Percentiles rank a stretch among this genome's conserved stretches.
phyloP scores from a whole-genome alignment of 2,113 vertebrate genomes.

The Datnioides undecimradiatus region DNA sequence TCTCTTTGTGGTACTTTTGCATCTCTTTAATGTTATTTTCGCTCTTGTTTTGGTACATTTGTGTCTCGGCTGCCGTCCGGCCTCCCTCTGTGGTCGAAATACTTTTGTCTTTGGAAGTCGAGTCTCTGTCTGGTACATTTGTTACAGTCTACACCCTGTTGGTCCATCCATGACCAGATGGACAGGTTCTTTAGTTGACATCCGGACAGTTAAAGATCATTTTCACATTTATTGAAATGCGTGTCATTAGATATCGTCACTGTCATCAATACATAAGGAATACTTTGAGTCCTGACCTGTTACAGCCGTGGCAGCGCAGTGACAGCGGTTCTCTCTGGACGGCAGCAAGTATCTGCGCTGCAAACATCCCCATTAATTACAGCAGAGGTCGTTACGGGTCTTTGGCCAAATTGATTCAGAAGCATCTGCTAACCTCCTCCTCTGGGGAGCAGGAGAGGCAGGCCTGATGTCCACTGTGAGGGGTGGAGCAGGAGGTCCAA shows the following conservation, averaged over 20 bases:
- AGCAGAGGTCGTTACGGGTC: conserved; percentile 58
- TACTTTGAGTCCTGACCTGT: conserved; percentile 3
- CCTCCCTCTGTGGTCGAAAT: too few species aligned
- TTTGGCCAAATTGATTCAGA: conserved; percentile 72
- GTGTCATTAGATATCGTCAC: background rate
- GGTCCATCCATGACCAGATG: too few species aligned
- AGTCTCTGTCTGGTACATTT: too few species aligned
- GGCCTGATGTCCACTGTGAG: conserved; percentile 9
- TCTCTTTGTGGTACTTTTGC: too few species aligned
- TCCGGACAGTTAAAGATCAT: background rate
- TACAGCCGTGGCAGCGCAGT: background rate
- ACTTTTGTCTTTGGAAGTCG: too few species aligned
- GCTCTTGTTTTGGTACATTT: too few species aligned
- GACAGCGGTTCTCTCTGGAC: background rate
- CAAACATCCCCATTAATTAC: conserved; percentile 55
- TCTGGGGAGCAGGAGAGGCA: conserved; percentile 27
- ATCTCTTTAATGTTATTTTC: too few species aligned
- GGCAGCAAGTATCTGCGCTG: conserved; percentile 22
- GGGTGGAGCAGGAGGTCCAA: conserved; percentile 30
- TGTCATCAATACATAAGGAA: background rate
- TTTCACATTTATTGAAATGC: background rate
- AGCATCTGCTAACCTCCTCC: conserved; percentile 71
- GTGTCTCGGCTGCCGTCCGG: too few species aligned
- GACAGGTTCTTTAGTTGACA: background rate
- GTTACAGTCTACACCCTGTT: too few species aligned